These are phyloP conservation scores for Drosophila buzzatii DNA, from an alignment of 2,888 invertebrate species.

Conservation along the genomic window DNA sequence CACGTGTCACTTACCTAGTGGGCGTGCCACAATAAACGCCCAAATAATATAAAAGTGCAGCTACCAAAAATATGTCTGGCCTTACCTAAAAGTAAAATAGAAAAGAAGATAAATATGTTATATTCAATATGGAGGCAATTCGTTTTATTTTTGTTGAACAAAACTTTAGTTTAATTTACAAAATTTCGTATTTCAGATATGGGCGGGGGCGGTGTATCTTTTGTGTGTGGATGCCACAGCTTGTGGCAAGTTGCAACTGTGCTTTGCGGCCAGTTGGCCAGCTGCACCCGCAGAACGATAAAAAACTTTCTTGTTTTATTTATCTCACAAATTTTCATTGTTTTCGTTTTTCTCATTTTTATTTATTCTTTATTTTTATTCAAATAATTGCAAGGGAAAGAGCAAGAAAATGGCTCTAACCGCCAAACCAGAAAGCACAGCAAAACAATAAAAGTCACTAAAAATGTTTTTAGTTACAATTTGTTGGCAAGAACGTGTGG, in stretches of 20 bases:
- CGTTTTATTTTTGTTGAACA: slow-evolving; percentile 45
- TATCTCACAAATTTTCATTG: slow-evolving; percentile 32
- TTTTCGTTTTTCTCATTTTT: slow-evolving; percentile 1
- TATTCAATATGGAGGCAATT: slow-evolving; percentile 39
- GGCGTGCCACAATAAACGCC: not conserved
- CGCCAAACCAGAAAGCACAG: slow-evolving; percentile 31
- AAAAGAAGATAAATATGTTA: slow-evolving; percentile 13
- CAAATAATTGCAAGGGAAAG: slow-evolving; percentile 33
- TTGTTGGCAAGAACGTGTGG: not conserved
- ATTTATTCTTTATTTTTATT: not conserved
- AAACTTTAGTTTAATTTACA: slow-evolving; percentile 49
- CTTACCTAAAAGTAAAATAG: slow-evolving; percentile 58
- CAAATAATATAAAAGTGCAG: slow-evolving; percentile 5
- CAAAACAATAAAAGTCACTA: slow-evolving; percentile 29
- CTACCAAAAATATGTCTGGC: slow-evolving; percentile 2
- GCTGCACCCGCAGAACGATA: slow-evolving; percentile 48
- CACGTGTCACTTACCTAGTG: slow-evolving; percentile 65
- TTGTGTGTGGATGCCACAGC: slow-evolving; percentile 18
- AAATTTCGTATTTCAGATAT: slow-evolving; percentile 19
- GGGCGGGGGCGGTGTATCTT: not conserved
- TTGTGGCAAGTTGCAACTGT: slow-evolving; percentile 33
- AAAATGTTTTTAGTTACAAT: slow-evolving; percentile 28
- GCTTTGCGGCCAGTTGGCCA: slow-evolving; percentile 21
- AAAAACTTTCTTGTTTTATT: slow-evolving; percentile 35
- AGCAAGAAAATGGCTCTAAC: slow-evolving; percentile 31